Evolutionary conservation across 2,888 invertebrate genomes (phyloP), one percentile per base, ranked within the genome.

Genomic region (Drosophila multiciliata): DNA sequence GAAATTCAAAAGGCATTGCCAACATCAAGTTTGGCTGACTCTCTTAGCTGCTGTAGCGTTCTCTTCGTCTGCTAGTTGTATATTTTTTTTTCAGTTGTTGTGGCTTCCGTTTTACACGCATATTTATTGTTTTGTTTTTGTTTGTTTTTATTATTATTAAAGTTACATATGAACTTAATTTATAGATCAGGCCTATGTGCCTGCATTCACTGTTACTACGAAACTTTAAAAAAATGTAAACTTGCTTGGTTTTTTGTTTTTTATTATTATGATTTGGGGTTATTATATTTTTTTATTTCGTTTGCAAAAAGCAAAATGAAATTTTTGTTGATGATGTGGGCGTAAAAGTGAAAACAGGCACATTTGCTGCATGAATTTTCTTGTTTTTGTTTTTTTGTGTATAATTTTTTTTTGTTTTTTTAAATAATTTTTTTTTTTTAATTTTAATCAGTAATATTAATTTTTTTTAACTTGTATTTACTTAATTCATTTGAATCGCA

Each of bases 371-470:
- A 82, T 87, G 87, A 76, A 88, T 78, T 73, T 69, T 69, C 54
- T 83, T 60, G 49, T 55, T 55, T 60, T 69, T 57, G 50, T 36
- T 61, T 71, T 73, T 62, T 76, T 87, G 78, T 80, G 75, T 75
- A 75, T 88, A 83, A 63, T 76, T 86, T 86, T 89, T 78, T 77
- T 64, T 35, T 23, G 29, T 35, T 53, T 55, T 45, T 45, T 45
- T 45, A 66, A 76, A 78, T 78, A 76, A 81, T 88, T 64, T 71
- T 69, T 72, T 75, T 71, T 80, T 63, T 83, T 75, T 75, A 85
- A 85, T 87, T 89, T 87, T 84, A 89, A 87, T 84, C 84, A 84
- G 89, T 85, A 89, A 87, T 85, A 87, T 89, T 85, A 85, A 87
- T 72, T 76, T 74, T 84, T 73, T 65, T 68, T 68, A 52, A 62